Percentiles rank a stretch among this genome's conserved stretches.
These are phyloP conservation scores for Orchesella cincta DNA, from an alignment of 1,140 invertebrate genomes.

Conservation along the genomic window DNA sequence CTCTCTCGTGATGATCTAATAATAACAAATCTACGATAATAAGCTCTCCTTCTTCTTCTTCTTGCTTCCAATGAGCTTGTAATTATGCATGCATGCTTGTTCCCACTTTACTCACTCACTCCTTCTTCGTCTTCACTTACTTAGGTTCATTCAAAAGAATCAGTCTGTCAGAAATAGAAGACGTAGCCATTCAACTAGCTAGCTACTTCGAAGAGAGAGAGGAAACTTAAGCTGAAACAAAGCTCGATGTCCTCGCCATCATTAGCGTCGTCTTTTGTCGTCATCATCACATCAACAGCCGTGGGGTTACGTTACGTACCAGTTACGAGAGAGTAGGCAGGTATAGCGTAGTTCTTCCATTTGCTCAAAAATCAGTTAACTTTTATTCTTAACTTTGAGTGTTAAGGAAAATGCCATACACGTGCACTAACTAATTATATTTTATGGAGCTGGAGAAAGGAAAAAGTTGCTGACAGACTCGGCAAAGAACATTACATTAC, in stretches of 20 bases:
- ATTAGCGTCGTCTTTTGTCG: background rate
- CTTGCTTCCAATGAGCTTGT: no score
- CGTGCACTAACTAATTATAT: constrained; percentile 30
- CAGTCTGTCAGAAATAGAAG: no score
- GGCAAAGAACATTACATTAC: no score
- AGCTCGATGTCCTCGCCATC: background rate
- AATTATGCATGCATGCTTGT: no score
- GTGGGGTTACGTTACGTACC: constrained; percentile 6
- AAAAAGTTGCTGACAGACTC: constrained; percentile 10
- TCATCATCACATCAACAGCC: background rate
- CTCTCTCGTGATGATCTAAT: no score
- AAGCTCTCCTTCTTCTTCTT: no score
- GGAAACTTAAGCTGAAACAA: background rate
- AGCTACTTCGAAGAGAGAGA: background rate
- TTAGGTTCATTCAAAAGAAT: no score
- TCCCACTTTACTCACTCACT: no score
- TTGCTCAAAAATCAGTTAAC: background rate
- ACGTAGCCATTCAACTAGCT: no score
- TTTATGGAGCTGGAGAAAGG: background rate
- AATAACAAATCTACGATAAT: no score
- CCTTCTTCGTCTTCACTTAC: no score
- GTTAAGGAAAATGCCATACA: constrained; percentile 15
- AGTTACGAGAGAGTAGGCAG: background rate
- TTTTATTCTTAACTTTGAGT: background rate
- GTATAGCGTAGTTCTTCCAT: background rate